These are phyloP conservation scores for Peromyscus leucopus DNA, from an alignment of 2,113 vertebrate genomes.

Conservation along the genomic window DNA sequence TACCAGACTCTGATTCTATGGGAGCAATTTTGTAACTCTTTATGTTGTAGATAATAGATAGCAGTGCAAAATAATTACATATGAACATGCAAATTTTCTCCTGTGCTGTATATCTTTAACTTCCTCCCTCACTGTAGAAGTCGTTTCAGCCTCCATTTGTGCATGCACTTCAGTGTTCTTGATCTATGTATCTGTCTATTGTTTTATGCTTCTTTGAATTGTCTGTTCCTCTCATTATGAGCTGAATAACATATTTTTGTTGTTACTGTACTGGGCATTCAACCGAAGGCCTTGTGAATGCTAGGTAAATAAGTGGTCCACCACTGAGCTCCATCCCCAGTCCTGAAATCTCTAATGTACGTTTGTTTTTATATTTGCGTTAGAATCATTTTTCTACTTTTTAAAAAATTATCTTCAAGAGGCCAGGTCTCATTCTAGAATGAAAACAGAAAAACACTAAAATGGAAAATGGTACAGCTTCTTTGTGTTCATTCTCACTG, in stretches of 20 bases:
- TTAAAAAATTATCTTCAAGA: slow-evolving; percentile 45
- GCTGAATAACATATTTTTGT: slow-evolving; percentile 23
- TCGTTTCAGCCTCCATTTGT: neutral
- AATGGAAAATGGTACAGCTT: slow-evolving; percentile 27
- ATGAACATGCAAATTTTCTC: neutral
- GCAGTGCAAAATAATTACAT: neutral
- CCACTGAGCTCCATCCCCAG: neutral
- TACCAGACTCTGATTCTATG: neutral
- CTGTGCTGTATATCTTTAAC: neutral
- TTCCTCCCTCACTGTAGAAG: neutral
- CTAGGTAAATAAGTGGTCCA: neutral
- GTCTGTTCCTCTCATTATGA: neutral
- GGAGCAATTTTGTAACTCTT: neutral
- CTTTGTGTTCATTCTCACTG: slow-evolving; percentile 36
- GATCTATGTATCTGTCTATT: neutral
- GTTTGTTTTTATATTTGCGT: slow-evolving; percentile 46
- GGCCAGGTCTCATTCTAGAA: slow-evolving; percentile 25
- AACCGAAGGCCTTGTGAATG: neutral
- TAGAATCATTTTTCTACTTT: slow-evolving; percentile 11
- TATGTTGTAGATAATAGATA: slow-evolving; percentile 28
- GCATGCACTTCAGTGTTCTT: slow-evolving; percentile 38
- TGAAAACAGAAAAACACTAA: slow-evolving; percentile 27
- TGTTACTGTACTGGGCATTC: neutral
- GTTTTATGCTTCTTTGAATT: slow-evolving; percentile 60
- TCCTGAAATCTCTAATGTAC: neutral